phyloP scores from a whole-genome alignment of 1,140 invertebrate species.

The Bombus huntii region DNA sequence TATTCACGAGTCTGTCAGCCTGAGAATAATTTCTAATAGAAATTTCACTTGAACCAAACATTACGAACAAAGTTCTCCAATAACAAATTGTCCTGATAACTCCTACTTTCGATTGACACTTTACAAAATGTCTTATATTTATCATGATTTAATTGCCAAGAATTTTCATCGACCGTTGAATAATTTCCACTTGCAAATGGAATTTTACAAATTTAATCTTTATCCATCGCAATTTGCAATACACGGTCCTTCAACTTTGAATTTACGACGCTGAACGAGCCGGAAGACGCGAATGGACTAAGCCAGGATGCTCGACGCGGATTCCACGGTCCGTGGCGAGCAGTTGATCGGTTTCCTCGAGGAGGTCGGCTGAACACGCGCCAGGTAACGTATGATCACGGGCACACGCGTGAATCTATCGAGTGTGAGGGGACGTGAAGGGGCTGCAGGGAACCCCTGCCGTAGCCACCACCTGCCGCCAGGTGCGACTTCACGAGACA shows the following conservation, averaged over 20 bases:
- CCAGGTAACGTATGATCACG: slow-evolving; percentile 31
- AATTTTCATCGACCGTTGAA: no score
- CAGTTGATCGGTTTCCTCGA: slow-evolving; percentile 27
- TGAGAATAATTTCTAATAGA: neutral
- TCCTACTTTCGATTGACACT: no score
- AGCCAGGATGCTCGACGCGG: neutral
- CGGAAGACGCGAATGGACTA: neutral
- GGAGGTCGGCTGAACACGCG: neutral
- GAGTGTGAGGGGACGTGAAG: neutral
- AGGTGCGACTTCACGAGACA: slow-evolving; percentile 73
- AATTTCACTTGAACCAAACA: no score
- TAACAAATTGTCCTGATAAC: no score
- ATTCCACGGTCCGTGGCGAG: slow-evolving; percentile 10
- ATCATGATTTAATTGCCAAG: no score
- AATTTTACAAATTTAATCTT: neutral
- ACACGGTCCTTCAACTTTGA: neutral
- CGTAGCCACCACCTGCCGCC: slow-evolving; percentile 76
- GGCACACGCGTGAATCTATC: slow-evolving; percentile 19
- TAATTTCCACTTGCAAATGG: no score
- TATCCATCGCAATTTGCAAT: no score
- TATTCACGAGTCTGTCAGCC: neutral
- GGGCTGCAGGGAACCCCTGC: slow-evolving; percentile 55
- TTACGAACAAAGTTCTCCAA: neutral
- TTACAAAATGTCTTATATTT: no score
- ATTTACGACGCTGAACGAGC: neutral